Percentiles rank a stretch among this genome's conserved stretches.
phyloP scores from a whole-genome alignment of 2,113 vertebrate genomes.

The Crypturellus undulatus region DNA sequence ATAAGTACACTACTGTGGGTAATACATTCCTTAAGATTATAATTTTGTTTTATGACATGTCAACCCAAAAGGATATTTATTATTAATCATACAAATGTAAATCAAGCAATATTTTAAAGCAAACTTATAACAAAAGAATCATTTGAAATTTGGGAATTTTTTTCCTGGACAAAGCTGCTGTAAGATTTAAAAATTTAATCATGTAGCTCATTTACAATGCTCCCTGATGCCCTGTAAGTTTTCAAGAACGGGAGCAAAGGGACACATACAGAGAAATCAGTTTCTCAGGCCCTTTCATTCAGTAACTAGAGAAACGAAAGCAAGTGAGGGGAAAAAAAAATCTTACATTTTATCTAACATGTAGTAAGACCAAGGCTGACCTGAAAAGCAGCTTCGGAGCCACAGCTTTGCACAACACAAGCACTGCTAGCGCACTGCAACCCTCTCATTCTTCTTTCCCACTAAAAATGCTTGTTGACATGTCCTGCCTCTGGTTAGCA shows the following conservation, averaged over 20 bases:
- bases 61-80: slow-evolving; percentile 30
- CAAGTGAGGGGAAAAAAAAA: not conserved
- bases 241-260: slow-evolving; percentile 19
- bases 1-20: slow-evolving; percentile 42
- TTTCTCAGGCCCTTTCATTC: slow-evolving; percentile 38
- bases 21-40: slow-evolving; percentile 34
- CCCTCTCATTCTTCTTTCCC: not conserved
- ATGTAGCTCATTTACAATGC: slow-evolving; percentile 40
- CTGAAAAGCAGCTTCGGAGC: not conserved
- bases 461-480: not conserved
- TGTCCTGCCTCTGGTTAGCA: not conserved
- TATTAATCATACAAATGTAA: slow-evolving; percentile 52
- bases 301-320: slow-evolving; percentile 12
- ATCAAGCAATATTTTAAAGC: slow-evolving; percentile 53
- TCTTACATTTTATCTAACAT: not conserved
- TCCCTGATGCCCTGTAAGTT: slow-evolving; percentile 56
- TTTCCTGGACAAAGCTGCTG: slow-evolving; percentile 18
- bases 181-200: slow-evolving; percentile 69
- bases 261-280: slow-evolving; percentile 53
- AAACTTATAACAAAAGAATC: slow-evolving; percentile 32
- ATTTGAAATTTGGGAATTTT: slow-evolving; percentile 46
- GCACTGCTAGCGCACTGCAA: not conserved
- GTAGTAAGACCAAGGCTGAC: not conserved
- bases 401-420: not conserved
- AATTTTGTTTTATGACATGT: slow-evolving; percentile 56